Conservation (phyloP, 2,113 vertebrate genomes). For the Nymphicus hollandicus region DNA sequence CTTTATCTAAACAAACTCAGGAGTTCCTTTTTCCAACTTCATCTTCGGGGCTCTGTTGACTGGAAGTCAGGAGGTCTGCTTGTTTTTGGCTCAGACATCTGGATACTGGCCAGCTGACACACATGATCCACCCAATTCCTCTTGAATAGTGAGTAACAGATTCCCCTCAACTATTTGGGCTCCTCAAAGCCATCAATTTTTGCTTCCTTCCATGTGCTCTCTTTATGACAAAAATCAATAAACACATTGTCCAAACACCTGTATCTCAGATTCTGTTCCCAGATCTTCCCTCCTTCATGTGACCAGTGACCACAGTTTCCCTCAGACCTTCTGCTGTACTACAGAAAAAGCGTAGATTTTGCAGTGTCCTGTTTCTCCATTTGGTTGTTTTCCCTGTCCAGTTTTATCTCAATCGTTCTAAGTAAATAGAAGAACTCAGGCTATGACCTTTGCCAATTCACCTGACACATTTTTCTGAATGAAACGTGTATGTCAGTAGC, state of each 20-base stretch:
- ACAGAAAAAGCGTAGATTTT: background rate
- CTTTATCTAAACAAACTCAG: background rate
- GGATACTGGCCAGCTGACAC: background rate
- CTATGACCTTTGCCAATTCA: background rate
- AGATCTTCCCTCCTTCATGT: background rate
- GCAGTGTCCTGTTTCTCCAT: background rate
- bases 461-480: background rate
- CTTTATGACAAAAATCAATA: background rate
- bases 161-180: background rate
- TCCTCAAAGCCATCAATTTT: background rate
- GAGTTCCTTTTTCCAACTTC: background rate
- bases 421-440: background rate
- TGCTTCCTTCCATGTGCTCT: background rate
- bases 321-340: background rate
- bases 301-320: background rate
- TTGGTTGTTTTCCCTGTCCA: background rate
- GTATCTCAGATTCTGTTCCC: background rate
- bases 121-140: fast-evolving
- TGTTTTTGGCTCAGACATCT: background rate
- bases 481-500: background rate
- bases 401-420: background rate
- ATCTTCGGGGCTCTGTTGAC: background rate
- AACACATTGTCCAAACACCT: background rate
- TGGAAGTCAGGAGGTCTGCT: background rate
- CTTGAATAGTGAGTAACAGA: background rate